Conservation (phyloP, 2,113 vertebrate species). For the Calypte anna region DNA sequence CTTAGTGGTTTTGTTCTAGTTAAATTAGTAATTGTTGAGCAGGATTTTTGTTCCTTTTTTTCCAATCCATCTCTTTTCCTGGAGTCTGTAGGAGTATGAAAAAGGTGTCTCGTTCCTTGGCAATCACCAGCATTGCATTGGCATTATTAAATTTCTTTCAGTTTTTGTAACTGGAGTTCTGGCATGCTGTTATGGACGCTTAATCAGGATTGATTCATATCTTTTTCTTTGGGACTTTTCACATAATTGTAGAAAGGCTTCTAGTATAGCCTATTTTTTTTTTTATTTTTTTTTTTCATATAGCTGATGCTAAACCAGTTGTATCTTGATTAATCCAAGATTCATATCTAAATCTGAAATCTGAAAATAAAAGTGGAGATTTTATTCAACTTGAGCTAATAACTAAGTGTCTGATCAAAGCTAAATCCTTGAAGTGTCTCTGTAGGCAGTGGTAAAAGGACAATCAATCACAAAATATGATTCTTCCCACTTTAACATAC, state of each 20-base stretch:
- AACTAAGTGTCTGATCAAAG: not conserved
- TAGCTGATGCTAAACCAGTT: not conserved
- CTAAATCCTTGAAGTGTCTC: not conserved
- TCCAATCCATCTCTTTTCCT: not conserved
- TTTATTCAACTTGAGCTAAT: not conserved
- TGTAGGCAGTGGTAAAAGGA: not conserved
- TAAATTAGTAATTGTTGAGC: not conserved
- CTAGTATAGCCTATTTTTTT: not conserved
- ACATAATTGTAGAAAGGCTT: not conserved
- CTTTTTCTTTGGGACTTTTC: not conserved
- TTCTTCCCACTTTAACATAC: not conserved
- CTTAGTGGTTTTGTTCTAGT: not conserved
- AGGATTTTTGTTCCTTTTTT: not conserved
- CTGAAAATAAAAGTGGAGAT: not conserved
- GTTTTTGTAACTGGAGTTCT: not conserved
- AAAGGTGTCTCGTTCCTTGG: not conserved
- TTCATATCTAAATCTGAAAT: not conserved
- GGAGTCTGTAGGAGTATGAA: not conserved
- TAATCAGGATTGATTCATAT: not conserved
- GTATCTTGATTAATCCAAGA: not conserved
- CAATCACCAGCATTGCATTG: not conserved
- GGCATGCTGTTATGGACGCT: not conserved
- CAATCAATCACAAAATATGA: not conserved
- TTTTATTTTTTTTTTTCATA: too few species aligned
- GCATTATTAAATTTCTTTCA: not conserved